These are phyloP conservation scores for Pantelozetes paolii DNA, from an alignment of 2,888 invertebrate genomes.

Conservation along the genomic window DNA sequence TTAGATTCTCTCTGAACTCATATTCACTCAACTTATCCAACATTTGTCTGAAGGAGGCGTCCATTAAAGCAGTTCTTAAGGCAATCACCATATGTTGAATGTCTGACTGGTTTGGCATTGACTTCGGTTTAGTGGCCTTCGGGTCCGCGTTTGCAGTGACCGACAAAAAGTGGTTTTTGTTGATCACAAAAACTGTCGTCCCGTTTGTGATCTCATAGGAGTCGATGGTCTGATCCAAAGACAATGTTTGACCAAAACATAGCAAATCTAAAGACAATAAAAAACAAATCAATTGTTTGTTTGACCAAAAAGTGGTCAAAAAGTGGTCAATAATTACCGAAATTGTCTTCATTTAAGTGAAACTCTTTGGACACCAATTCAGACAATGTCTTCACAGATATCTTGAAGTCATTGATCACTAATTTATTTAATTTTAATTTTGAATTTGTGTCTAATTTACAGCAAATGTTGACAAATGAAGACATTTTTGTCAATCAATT, in stretches of 20 bases:
- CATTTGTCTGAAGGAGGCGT: slow-evolving; percentile 63
- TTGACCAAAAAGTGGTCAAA: no score
- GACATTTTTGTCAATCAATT: slow-evolving; percentile 2
- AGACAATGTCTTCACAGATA: slow-evolving; percentile 6
- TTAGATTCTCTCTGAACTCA: slow-evolving; percentile 64
- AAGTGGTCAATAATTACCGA: background rate
- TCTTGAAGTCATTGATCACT: background rate
- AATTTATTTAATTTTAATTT: background rate
- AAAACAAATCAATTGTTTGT: background rate
- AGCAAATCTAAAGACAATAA: slow-evolving; percentile 60
- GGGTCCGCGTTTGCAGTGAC: background rate
- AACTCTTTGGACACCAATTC: slow-evolving; percentile 17
- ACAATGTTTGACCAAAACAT: slow-evolving; percentile 67
- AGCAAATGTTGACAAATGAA: slow-evolving; percentile 12
- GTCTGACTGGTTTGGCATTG: background rate
- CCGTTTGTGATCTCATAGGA: slow-evolving; percentile 62
- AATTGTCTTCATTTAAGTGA: slow-evolving; percentile 5
- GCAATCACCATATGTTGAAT: slow-evolving; percentile 61
- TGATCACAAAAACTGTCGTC: slow-evolving; percentile 59
- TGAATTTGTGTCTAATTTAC: background rate
- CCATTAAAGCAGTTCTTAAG: slow-evolving; percentile 61
- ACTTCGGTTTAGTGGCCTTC: slow-evolving; percentile 42
- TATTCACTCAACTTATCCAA: slow-evolving; percentile 60
- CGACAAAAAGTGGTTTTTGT: slow-evolving; percentile 48
- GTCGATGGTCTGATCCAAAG: slow-evolving; percentile 61